Percentiles rank a stretch among this genome's conserved stretches.
phyloP scores from a whole-genome alignment of 2,113 vertebrate genomes.

The Microcebus lehilahytsara region DNA sequence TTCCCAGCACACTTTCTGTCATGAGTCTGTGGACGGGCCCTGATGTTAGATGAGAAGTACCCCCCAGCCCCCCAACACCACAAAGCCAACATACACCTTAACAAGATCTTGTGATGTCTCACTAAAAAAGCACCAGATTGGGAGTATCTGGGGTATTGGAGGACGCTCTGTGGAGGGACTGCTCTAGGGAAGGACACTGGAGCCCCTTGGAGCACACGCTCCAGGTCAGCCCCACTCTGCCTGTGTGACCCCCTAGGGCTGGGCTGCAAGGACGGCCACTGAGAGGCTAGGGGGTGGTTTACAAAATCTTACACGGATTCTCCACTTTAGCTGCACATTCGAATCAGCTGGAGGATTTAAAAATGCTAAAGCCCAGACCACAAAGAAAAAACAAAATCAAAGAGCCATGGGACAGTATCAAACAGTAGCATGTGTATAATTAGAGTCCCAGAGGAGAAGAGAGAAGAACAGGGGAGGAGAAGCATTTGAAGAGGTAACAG shows the following conservation, averaged over 20 bases:
- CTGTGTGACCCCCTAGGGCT: accelerated
- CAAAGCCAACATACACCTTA: not conserved
- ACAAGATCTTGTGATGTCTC: not conserved
- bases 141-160: not conserved
- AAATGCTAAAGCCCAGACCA: not conserved
- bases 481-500: not conserved
- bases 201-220: not conserved
- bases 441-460: not conserved
- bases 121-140: not conserved
- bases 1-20: not conserved
- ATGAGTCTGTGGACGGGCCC: not conserved
- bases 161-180: not conserved
- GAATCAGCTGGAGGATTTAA: not conserved
- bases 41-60: not conserved
- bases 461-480: too few species aligned
- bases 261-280: not conserved
- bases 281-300: not conserved
- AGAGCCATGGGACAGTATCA: not conserved
- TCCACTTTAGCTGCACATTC: not conserved
- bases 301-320: not conserved
- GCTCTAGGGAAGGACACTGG: not conserved
- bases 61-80: not conserved
- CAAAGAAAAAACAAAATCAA: not conserved
- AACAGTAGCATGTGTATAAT: not conserved
- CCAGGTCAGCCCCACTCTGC: not conserved